These are phyloP conservation scores for Thumatha senex DNA, from an alignment of 2,888 invertebrate genomes.

Conservation along the genomic window DNA sequence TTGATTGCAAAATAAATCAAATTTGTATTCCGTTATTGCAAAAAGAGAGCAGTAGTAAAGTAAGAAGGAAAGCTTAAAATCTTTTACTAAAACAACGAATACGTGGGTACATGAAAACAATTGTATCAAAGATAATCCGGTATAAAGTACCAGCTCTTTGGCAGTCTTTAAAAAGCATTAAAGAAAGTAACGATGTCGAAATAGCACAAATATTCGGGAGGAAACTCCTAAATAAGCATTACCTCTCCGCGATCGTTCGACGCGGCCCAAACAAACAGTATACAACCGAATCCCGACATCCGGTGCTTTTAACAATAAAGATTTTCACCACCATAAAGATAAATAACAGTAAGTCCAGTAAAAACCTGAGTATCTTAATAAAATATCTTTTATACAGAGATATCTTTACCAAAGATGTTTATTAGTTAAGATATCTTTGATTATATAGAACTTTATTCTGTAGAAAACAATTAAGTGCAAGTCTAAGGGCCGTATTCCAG, in stretches of 20 bases:
- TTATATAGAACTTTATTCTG: too few relatives aligned
- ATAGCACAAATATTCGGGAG: slow-evolving; percentile 27
- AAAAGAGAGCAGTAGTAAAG: too few relatives aligned
- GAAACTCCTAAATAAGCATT: slow-evolving; percentile 26
- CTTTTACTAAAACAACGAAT: too few relatives aligned
- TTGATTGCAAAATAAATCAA: too few relatives aligned
- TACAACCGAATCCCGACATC: slow-evolving; percentile 28
- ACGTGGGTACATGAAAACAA: neutral
- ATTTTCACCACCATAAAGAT: slow-evolving; percentile 6
- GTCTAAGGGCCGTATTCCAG: too few relatives aligned
- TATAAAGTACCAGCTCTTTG: slow-evolving; percentile 1
- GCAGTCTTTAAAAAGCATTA: slow-evolving; percentile 9
- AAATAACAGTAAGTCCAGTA: slow-evolving; percentile 6
- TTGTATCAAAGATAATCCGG: neutral
- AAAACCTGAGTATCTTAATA: too few relatives aligned
- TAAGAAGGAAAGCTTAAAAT: too few relatives aligned
- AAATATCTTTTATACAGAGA: too few relatives aligned
- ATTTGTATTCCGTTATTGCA: too few relatives aligned
- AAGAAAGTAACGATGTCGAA: slow-evolving; percentile 12
- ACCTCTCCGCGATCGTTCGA: slow-evolving; percentile 25
- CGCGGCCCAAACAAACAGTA: slow-evolving; percentile 20
- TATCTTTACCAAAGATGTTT: too few relatives aligned
- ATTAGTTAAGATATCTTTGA: neutral
- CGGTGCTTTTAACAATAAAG: slow-evolving; percentile 33
- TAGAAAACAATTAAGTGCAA: too few relatives aligned